Base-by-base conservation (phyloP, 2,797 vertebrate species). In the Erithacus rubecula region DNA sequence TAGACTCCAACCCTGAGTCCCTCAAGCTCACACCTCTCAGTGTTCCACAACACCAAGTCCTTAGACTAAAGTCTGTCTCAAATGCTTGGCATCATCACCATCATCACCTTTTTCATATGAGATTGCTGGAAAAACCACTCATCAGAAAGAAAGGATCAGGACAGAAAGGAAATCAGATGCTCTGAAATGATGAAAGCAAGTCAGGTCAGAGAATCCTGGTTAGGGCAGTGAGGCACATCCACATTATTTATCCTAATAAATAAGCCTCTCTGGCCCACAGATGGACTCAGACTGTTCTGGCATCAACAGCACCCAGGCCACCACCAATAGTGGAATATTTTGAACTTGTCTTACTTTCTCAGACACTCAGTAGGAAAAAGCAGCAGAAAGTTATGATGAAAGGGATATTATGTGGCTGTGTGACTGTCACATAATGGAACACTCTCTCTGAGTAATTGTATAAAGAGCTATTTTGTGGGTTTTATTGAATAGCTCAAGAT, bases 361-460 rank as follows among this genome's bases (percentile, higher is more conserved):
- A 90, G 53, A 60, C 71, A 37, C 46, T 88, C 36, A 43, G 32
- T 68, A 49, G 49, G 82, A 30, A 94, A 90, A 95, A 89, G 67
- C 43, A 95, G 29, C 49, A 64, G 85, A 86, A 89, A 79, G 70
- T 62, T 91, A 82, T 8, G 82, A 82, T 89, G 89, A 86, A 76
- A 96, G 87, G 64, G 78, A 81, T 62, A 83, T 92, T 55, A 71
- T 52, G 55, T 76, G 86, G 41, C 55, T 89, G 67, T 78, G 49
- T 69, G 91, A 89, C 90, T 83, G 52, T 91, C 90, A 82, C 95
- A 64, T 96, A 97, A 96, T 84, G 87, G 95, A 95, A 65, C 72
- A 53, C 49, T 53, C 51, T 80, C 88, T 81, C 77, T 41, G 51
- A 95, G 71, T 85, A 96, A 95, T 90, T 95, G 64, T 22, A 30